These are phyloP conservation scores for Tetranychus piercei DNA, from an alignment of 2,888 invertebrate genomes.

Conservation along the genomic window DNA sequence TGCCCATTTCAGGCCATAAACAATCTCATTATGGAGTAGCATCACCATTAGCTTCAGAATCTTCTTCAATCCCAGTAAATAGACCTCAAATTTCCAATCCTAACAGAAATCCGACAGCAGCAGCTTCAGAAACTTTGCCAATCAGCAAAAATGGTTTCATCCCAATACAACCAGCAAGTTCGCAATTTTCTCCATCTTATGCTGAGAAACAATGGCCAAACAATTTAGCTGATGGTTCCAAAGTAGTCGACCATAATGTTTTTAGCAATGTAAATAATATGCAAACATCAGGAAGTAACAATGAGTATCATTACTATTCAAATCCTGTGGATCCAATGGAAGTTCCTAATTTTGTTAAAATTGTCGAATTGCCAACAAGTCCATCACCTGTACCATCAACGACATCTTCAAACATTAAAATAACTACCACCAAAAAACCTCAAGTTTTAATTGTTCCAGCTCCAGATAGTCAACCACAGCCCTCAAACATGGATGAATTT, in stretches of 20 bases:
- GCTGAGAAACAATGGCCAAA: not conserved
- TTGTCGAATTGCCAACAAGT: not conserved
- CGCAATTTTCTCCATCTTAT: not conserved
- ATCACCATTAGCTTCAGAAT: not conserved
- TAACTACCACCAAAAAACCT: conserved; percentile 12
- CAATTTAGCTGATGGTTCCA: not conserved
- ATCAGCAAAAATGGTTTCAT: conserved; percentile 12
- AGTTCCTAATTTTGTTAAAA: not conserved
- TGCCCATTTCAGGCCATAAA: not conserved
- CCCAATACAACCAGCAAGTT: not conserved
- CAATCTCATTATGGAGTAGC: conserved; percentile 1
- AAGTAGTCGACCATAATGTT: no score
- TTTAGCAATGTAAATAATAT: not conserved
- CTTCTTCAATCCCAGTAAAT: not conserved
- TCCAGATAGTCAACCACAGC: conserved; percentile 16
- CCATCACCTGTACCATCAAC: not conserved
- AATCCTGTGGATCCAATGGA: conserved; percentile 1
- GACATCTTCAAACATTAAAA: not conserved
- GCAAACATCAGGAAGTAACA: conserved; percentile 3
- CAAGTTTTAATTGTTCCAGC: conserved; percentile 17
- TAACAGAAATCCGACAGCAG: not conserved
- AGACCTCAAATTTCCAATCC: not conserved
- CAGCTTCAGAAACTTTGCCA: not conserved
- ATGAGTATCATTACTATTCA: conserved; percentile 9
- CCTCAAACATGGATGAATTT: conserved; percentile 1